Conservation (phyloP, 2,797 vertebrate species). For the Mastacembelus armatus region DNA sequence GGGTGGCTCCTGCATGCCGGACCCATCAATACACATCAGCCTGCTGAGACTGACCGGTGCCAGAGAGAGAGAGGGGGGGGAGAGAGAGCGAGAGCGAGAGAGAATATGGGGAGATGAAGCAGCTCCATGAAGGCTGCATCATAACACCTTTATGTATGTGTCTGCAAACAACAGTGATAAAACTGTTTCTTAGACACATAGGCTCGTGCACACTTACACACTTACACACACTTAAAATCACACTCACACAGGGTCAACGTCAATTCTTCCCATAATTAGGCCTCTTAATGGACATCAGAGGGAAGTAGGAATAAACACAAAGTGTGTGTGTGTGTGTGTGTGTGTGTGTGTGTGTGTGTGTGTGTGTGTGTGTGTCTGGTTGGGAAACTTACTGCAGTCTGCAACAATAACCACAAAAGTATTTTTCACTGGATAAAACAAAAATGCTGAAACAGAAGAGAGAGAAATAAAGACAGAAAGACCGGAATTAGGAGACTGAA, state of each 20-base stretch:
- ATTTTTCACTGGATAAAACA: slow-evolving; percentile 26
- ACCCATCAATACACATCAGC: slow-evolving; percentile 78
- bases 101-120: slow-evolving; percentile 7
- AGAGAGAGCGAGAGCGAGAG: slow-evolving; percentile 13
- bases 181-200: slow-evolving; percentile 15
- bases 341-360: neutral
- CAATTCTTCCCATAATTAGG: slow-evolving; percentile 50
- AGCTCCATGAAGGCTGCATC: slow-evolving; percentile 16
- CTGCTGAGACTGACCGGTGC: slow-evolving; percentile 79
- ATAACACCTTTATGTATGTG: slow-evolving; percentile 9
- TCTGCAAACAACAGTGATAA: slow-evolving; percentile 4
- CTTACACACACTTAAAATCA: slow-evolving; percentile 13
- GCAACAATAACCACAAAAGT: slow-evolving; percentile 28
- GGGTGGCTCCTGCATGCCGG: slow-evolving; percentile 74
- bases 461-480: neutral
- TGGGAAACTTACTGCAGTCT: slow-evolving; percentile 2
- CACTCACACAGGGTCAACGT: slow-evolving; percentile 38
- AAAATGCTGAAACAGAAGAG: slow-evolving; percentile 31
- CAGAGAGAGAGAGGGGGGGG: slow-evolving; percentile 44
- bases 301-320: too few relatives aligned
- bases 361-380: neutral
- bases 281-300: slow-evolving; percentile 62
- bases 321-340: neutral
- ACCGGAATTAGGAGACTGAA: neutral
- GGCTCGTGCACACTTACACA: slow-evolving; percentile 6